phyloP scores from a whole-genome alignment of 1,140 invertebrate genomes.

The Trialeurodes vaporariorum region DNA sequence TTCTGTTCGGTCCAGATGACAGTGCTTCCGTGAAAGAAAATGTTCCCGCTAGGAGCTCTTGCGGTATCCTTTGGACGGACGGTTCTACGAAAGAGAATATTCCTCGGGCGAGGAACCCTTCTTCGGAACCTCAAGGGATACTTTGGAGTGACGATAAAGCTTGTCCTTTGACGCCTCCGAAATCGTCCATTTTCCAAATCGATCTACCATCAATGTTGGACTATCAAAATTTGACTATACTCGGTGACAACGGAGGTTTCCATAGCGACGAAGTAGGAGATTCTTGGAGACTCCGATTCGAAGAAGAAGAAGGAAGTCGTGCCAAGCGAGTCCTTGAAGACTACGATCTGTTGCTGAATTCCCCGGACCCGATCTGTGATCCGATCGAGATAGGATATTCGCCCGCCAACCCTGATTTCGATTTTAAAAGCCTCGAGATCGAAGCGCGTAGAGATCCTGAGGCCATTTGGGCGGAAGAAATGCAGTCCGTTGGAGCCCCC shows the following conservation, averaged over 20 bases:
- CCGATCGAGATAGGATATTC: neutral
- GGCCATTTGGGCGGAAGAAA: neutral
- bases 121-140: neutral
- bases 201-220: neutral
- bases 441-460: neutral
- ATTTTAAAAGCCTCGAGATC: neutral
- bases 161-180: too few species aligned
- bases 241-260: neutral
- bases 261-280: neutral
- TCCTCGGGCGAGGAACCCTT: too few species aligned
- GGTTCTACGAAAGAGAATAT: too few species aligned
- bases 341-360: neutral
- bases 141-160: neutral
- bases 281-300: neutral
- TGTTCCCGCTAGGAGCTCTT: too few species aligned
- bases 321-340: neutral
- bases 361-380: neutral
- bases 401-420: neutral
- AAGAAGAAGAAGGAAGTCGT: too few species aligned
- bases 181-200: neutral
- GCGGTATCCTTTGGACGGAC: too few species aligned
- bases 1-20: too few species aligned
- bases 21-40: too few species aligned
- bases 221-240: neutral
- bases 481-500: neutral